Conservation (phyloP, 2,797 vertebrate species). For the Bucorvus abyssinicus region DNA sequence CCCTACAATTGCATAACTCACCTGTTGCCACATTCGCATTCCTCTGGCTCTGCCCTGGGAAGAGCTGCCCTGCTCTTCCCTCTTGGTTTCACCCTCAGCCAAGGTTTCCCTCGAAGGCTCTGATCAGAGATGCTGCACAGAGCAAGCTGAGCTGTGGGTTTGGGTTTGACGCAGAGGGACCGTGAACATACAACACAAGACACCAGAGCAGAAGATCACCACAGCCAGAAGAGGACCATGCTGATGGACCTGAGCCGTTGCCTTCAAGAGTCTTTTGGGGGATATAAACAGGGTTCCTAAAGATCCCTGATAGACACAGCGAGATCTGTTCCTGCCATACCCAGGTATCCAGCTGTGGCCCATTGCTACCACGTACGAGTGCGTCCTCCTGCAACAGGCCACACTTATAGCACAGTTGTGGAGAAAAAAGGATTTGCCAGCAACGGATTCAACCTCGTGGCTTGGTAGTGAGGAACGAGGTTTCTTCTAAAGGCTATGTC, state of each 20-base stretch:
- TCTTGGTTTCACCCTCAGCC: neutral
- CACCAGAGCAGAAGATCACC: neutral
- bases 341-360: neutral
- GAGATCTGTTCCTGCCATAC: neutral
- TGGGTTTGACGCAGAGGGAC: neutral
- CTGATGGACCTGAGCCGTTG: neutral
- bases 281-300: neutral
- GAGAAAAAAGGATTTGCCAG: neutral
- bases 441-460: neutral
- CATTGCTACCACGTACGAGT: neutral
- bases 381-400: neutral
- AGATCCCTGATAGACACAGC: neutral
- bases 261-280: neutral
- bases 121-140: accelerated
- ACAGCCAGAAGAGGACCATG: neutral
- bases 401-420: neutral
- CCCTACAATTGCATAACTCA: neutral
- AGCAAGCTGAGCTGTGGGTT: neutral
- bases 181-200: neutral
- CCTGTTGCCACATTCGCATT: neutral
- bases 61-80: neutral
- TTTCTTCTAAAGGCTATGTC: neutral
- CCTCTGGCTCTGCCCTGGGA: neutral
- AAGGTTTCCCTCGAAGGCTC: neutral
- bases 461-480: neutral